Percentiles rank a stretch among this genome's conserved stretches.
Evolutionary conservation across 2,113 vertebrate genomes (phyloP).

Genomic region (Tragelaphus scriptus): DNA sequence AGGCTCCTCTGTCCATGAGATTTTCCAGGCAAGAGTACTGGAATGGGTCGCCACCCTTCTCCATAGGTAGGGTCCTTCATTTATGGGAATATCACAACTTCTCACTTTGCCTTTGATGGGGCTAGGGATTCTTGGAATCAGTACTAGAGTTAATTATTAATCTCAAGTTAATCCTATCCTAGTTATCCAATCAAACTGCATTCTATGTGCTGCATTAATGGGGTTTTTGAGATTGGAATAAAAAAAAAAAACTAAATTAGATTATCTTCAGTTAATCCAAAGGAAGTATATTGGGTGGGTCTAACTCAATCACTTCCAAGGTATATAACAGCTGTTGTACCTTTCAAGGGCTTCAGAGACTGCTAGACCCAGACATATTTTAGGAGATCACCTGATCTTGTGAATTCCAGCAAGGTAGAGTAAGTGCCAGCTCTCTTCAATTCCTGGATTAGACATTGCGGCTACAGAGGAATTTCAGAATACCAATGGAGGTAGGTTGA

Average conservation of each 20-base stretch:
- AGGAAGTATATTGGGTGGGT: neutral
- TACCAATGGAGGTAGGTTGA: neutral
- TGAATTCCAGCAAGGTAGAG: neutral
- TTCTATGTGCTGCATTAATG: neutral
- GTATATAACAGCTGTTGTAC: no score
- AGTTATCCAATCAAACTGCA: neutral
- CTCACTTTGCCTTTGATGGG: neutral
- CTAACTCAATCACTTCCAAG: neutral
- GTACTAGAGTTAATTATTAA: neutral
- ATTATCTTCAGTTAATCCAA: neutral
- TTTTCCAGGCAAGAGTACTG: no score
- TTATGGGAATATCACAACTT: neutral
- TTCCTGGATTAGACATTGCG: neutral
- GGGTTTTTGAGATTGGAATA: neutral
- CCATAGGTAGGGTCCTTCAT: no score
- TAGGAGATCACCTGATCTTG: neutral
- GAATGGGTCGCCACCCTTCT: no score
- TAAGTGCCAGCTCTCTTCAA: neutral
- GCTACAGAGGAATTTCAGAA: neutral
- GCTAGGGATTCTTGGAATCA: neutral
- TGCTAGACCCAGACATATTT: neutral
- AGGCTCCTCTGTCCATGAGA: no score
- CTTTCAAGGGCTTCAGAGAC: neutral
- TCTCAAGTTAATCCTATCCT: neutral
- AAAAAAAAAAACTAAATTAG: neutral